phyloP scores from a whole-genome alignment of 2,113 vertebrate genomes.

The Cyanoramphus novaezelandiae region DNA sequence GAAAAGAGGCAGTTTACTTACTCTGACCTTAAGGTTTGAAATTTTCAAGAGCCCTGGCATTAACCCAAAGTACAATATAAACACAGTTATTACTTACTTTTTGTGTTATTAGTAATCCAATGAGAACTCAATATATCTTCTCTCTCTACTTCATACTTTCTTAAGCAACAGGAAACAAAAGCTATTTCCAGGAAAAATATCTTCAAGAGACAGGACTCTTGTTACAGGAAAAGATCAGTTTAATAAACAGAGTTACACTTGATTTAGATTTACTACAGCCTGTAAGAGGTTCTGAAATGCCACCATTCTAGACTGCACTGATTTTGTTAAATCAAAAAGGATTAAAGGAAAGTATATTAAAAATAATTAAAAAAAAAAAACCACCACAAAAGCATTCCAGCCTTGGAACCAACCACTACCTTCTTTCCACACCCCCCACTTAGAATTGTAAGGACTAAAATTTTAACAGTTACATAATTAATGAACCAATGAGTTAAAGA shows the following conservation, averaged over 20 bases:
- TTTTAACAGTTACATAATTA: background rate
- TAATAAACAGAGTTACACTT: background rate
- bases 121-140: background rate
- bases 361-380: background rate
- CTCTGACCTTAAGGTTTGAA: background rate
- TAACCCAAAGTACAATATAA: background rate
- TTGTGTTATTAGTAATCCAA: background rate
- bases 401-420: accelerated
- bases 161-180: background rate
- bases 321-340: background rate
- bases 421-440: background rate
- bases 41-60: background rate
- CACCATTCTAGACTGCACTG: background rate
- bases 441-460: background rate
- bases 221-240: background rate
- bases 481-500: background rate
- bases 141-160: background rate
- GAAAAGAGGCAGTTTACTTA: background rate
- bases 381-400: background rate
- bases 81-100: background rate
- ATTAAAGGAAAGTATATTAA: background rate
- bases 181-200: background rate
- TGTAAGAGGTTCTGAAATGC: background rate
- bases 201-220: background rate
- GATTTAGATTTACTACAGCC: background rate